Conservation (phyloP, 2,888 invertebrate species). For the Ormyrus rosae region DNA sequence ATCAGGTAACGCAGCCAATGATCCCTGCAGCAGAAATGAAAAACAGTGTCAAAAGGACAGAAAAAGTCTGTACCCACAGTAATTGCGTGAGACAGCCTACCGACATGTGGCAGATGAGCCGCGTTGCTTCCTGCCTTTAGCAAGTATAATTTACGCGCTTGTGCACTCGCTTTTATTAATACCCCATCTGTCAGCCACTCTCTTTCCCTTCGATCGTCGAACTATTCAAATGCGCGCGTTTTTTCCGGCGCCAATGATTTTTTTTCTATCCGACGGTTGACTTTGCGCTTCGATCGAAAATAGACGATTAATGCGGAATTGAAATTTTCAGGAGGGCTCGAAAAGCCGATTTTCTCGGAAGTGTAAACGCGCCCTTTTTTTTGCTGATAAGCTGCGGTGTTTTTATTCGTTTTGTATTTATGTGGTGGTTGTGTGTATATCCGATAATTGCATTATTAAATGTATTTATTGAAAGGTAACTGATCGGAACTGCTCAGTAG, state of each 20-base stretch:
- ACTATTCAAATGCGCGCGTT: conserved; percentile 13
- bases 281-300: conserved; percentile 24
- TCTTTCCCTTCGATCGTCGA: background rate
- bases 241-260: background rate
- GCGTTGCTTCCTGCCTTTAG: conserved; percentile 60
- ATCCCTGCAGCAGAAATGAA: too few relatives aligned
- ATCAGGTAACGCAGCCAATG: too few relatives aligned
- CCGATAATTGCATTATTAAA: too few relatives aligned
- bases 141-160: conserved; percentile 69
- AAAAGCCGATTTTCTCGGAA: conserved; percentile 36
- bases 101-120: conserved; percentile 68
- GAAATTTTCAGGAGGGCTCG: conserved; percentile 23
- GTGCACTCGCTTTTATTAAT: conserved; percentile 11
- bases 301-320: conserved; percentile 35
- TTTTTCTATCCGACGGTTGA: background rate
- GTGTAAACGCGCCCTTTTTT: conserved; percentile 24
- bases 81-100: conserved; percentile 65
- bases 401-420: too few relatives aligned
- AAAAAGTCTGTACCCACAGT: conserved; percentile 7
- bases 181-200: background rate
- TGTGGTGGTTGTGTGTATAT: too few relatives aligned
- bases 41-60: too few relatives aligned
- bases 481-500: too few relatives aligned
- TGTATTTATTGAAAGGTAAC: too few relatives aligned
- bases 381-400: conserved; percentile 27